Evolutionary conservation across 2,888 invertebrate genomes (phyloP).

Genomic region (Syritta pipiens): DNA sequence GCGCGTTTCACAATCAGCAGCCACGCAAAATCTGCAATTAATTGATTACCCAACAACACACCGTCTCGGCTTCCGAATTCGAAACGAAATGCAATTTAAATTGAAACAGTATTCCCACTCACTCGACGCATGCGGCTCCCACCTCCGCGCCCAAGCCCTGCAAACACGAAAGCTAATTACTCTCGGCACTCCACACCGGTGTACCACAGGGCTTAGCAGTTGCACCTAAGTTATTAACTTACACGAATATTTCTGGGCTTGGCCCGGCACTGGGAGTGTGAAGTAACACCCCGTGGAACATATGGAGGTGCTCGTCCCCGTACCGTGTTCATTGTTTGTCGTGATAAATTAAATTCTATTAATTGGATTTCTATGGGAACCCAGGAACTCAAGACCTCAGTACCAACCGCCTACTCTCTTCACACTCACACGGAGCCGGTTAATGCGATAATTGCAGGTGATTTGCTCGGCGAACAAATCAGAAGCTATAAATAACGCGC

Average conservation of each 20-base stretch:
- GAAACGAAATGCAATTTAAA: constrained; percentile 40
- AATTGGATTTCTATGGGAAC: constrained; percentile 69
- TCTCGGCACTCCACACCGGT: constrained; percentile 13
- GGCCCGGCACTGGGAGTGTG: constrained; percentile 66
- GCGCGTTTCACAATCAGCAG: too few species aligned
- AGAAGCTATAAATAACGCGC: constrained; percentile 57
- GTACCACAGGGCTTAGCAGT: constrained; percentile 49
- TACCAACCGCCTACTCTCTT: constrained; percentile 30
- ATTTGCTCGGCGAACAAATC: constrained; percentile 58
- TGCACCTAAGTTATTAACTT: constrained; percentile 65
- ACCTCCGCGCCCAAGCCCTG: constrained; percentile 61
- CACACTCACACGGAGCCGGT: constrained; percentile 41
- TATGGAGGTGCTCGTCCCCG: constrained; percentile 32
- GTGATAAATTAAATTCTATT: constrained; percentile 70
- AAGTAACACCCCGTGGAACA: constrained; percentile 63
- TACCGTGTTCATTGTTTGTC: constrained; percentile 61
- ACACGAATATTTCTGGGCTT: constrained; percentile 58
- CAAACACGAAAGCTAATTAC: constrained; percentile 66
- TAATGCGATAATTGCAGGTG: constrained; percentile 70
- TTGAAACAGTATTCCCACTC: constrained; percentile 60
- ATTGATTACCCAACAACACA: constrained; percentile 27
- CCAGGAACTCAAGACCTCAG: too few species aligned
- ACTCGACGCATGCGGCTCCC: constrained; percentile 72
- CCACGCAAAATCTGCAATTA: constrained; percentile 11
- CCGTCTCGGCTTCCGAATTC: constrained; percentile 22